phyloP scores from a whole-genome alignment of 2,888 invertebrate genomes.

The Netelia melanura region DNA sequence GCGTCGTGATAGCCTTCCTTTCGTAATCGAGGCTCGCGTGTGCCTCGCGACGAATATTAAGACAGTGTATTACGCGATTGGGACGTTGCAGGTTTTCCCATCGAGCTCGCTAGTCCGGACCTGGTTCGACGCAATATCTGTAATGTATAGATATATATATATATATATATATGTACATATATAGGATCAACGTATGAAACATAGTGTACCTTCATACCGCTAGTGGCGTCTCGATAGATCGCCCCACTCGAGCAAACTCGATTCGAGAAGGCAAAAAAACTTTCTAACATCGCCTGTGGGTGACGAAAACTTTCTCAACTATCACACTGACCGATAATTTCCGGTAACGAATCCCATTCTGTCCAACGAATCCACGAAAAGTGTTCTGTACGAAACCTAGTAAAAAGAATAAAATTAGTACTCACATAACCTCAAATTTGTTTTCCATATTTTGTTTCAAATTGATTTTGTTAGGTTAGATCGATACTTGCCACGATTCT shows the following conservation, averaged over 20 bases:
- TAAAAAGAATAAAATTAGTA: too few species aligned
- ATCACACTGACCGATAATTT: conserved; percentile 69
- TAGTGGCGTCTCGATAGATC: not conserved
- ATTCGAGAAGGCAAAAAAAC: conserved; percentile 65
- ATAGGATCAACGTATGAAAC: not conserved
- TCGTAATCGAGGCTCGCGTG: conserved; percentile 73
- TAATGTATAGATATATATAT: not conserved
- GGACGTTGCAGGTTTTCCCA: conserved; percentile 59
- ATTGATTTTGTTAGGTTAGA: not conserved
- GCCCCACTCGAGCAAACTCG: conserved; percentile 40
- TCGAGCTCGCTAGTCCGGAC: conserved; percentile 37
- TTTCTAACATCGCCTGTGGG: conserved; percentile 72
- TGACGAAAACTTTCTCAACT: conserved; percentile 75
- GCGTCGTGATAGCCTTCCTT: conserved; percentile 69
- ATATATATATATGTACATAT: not conserved
- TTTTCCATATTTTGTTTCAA: not conserved
- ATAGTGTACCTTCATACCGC: not conserved
- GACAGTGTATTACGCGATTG: conserved; percentile 71
- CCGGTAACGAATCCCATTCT: conserved; percentile 49
- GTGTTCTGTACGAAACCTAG: too few species aligned
- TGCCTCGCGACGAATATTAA: conserved; percentile 77
- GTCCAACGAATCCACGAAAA: too few species aligned
- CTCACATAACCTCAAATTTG: too few species aligned
- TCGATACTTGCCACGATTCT: not conserved
- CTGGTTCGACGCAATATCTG: conserved; percentile 8